phyloP scores from a whole-genome alignment of 2,888 invertebrate species.

The Strigamia crassipes region DNA sequence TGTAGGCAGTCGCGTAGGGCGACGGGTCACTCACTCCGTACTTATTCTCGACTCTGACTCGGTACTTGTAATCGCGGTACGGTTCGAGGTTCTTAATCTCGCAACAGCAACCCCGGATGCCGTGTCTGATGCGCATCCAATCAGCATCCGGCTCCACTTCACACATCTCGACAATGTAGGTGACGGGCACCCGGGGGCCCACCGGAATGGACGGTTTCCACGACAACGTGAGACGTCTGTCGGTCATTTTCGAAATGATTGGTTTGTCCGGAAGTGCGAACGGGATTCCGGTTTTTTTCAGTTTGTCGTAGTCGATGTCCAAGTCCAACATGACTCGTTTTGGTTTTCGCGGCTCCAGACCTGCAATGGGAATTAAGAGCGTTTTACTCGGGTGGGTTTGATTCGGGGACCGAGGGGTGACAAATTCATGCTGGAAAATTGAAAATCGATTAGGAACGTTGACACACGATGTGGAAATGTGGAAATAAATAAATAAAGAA shows the following conservation, averaged over 20 bases:
- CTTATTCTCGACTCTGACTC: constrained; percentile 94
- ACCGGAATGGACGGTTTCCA: constrained; percentile 93
- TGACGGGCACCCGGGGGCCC: constrained; percentile 84
- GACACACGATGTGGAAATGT: background rate
- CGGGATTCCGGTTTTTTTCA: constrained; percentile 75
- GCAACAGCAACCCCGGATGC: constrained; percentile 82
- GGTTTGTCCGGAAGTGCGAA: constrained; percentile 87
- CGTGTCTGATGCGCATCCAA: constrained; percentile 71
- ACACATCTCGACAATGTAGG: constrained; percentile 93
- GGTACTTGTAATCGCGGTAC: constrained; percentile 91
- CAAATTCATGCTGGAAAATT: background rate
- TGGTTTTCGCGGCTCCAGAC: constrained; percentile 62
- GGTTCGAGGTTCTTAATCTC: constrained; percentile 89
- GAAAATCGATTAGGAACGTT: background rate
- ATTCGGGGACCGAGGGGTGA: background rate
- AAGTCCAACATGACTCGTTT: constrained; percentile 66
- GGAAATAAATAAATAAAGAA: background rate
- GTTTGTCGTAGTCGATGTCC: constrained; percentile 81
- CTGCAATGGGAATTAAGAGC: background rate
- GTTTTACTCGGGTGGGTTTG: background rate
- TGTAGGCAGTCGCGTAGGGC: constrained; percentile 80
- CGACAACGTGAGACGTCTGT: constrained; percentile 81
- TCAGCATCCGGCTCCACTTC: constrained; percentile 83
- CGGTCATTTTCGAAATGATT: constrained; percentile 89
- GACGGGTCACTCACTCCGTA: constrained; percentile 96